phyloP scores from a whole-genome alignment of 2,888 invertebrate species.

The Dasypogon diadema region DNA sequence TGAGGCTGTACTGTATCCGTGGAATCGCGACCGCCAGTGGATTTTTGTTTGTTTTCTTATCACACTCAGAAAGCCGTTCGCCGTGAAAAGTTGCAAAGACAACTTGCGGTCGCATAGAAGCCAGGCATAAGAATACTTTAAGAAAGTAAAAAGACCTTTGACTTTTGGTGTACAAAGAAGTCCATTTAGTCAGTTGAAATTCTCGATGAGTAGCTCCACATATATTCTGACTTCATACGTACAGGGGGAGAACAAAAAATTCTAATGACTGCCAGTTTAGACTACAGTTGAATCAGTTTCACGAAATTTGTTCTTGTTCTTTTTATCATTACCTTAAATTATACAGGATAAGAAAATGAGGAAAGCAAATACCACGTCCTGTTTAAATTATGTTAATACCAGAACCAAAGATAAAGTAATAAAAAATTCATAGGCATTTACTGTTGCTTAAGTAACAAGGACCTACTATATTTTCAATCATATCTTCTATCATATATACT shows the following conservation, averaged over 20 bases:
- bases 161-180: conserved; percentile 8
- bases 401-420: too few relatives aligned
- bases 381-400: too few relatives aligned
- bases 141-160: not conserved
- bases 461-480: too few relatives aligned
- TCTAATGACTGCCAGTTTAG: not conserved
- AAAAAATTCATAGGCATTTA: too few relatives aligned
- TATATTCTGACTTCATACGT: too few relatives aligned
- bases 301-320: too few relatives aligned
- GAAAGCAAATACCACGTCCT: too few relatives aligned
- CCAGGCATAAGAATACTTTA: not conserved
- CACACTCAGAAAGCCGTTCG: conserved; percentile 28
- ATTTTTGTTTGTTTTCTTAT: conserved; percentile 43
- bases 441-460: too few relatives aligned
- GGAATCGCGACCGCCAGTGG: conserved; percentile 29
- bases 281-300: not conserved
- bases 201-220: not conserved
- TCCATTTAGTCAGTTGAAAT: conserved; percentile 5
- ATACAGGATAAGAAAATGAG: too few relatives aligned
- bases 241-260: not conserved
- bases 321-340: too few relatives aligned
- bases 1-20: conserved; percentile 15
- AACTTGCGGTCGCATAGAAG: conserved; percentile 35
- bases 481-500: too few relatives aligned
- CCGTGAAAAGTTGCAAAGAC: conserved; percentile 40